phyloP scores from a whole-genome alignment of 2,797 vertebrate genomes.

The Limosa lapponica region DNA sequence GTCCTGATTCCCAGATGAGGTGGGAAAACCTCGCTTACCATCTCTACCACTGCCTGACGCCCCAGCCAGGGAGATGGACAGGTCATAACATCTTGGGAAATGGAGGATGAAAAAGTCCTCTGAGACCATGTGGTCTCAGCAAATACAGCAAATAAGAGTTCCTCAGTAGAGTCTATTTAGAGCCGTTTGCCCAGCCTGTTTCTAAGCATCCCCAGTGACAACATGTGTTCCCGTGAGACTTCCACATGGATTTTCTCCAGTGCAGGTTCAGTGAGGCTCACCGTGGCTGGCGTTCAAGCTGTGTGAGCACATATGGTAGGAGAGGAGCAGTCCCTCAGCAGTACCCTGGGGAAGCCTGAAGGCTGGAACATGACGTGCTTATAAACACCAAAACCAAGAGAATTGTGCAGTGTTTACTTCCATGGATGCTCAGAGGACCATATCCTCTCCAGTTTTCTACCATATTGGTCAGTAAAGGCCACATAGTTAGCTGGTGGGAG shows the following conservation, averaged over 20 bases:
- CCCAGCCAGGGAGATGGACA: not conserved
- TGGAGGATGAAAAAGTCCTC: not conserved
- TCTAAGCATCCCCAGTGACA: slow-evolving; percentile 16
- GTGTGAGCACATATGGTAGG: not conserved
- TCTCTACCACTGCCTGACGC: not conserved
- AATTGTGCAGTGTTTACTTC: not conserved
- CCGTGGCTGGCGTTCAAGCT: slow-evolving; percentile 19
- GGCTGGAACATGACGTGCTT: slow-evolving; percentile 1
- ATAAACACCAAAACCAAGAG: not conserved
- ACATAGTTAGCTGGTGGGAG: not conserved
- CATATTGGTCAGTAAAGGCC: not conserved
- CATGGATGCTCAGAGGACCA: not conserved
- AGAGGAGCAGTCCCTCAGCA: slow-evolving; percentile 20
- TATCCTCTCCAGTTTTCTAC: not conserved
- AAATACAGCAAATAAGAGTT: not conserved
- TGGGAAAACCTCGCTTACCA: not conserved
- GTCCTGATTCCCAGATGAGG: not conserved
- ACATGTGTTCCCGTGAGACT: not conserved
- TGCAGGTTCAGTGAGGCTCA: slow-evolving; percentile 1
- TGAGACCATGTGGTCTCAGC: not conserved
- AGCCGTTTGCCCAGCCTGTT: slow-evolving; percentile 23
- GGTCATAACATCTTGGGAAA: not conserved
- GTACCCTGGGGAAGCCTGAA: not conserved
- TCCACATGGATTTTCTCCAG: slow-evolving; percentile 28
- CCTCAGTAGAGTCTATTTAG: not conserved